These are phyloP conservation scores for Cherax quadricarinatus DNA, from an alignment of 1,140 invertebrate species.

Conservation along the genomic window DNA sequence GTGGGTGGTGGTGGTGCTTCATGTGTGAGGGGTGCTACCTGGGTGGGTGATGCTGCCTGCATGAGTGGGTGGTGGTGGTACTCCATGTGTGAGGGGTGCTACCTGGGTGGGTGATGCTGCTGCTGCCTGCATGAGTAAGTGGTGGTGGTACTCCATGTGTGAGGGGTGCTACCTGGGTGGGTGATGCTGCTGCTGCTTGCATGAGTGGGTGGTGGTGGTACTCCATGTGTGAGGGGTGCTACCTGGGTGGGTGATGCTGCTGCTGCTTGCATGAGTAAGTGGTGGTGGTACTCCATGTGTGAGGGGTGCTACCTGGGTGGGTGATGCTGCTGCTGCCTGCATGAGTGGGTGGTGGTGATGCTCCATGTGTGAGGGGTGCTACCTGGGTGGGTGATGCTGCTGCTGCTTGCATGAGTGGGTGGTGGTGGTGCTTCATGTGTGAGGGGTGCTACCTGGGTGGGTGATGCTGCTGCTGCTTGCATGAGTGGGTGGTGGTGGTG, in stretches of 20 bases:
- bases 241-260: background rate
- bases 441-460: background rate
- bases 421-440: background rate
- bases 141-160: background rate
- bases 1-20: too few relatives aligned
- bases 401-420: background rate
- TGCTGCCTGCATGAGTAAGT: background rate
- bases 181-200: too few relatives aligned
- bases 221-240: background rate
- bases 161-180: background rate
- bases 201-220: too few relatives aligned
- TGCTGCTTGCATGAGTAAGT: background rate
- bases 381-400: background rate
- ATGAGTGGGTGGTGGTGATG: too few relatives aligned
- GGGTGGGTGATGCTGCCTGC: too few relatives aligned
- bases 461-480: too few relatives aligned
- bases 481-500: too few relatives aligned
- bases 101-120: background rate
- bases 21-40: background rate
- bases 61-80: too few relatives aligned
- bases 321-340: background rate
- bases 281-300: background rate
- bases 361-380: background rate
- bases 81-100: background rate
- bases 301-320: background rate